Conservation (phyloP, 2,797 vertebrate genomes). For the Epinephelus awoara region DNA sequence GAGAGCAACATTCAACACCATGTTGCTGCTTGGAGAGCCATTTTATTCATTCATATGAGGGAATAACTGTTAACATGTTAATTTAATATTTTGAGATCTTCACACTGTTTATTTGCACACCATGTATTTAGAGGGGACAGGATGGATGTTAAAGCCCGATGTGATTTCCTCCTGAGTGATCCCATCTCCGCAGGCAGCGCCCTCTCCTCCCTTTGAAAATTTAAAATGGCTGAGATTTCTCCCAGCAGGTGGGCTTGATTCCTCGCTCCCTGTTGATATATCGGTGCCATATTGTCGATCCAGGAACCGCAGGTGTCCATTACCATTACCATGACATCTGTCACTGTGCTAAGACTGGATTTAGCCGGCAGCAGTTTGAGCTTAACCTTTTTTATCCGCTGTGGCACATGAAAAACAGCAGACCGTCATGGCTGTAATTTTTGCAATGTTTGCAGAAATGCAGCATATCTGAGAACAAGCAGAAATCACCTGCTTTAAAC, state of each 20-base stretch:
- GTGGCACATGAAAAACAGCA: slow-evolving; percentile 22
- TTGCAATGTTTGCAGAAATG: slow-evolving; percentile 4
- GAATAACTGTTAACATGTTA: not conserved
- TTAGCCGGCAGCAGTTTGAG: slow-evolving; percentile 44
- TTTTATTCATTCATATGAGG: not conserved
- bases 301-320: slow-evolving; percentile 48
- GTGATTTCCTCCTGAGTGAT: slow-evolving; percentile 35
- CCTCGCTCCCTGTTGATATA: slow-evolving; percentile 57
- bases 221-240: slow-evolving; percentile 68
- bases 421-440: not conserved
- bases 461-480: not conserved
- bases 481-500: not conserved
- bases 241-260: slow-evolving; percentile 51
- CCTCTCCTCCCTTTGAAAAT: slow-evolving; percentile 37
- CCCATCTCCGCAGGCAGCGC: slow-evolving; percentile 24
- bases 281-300: slow-evolving; percentile 44
- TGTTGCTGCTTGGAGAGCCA: not conserved
- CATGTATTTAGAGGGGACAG: slow-evolving; percentile 9
- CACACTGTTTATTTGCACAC: slow-evolving; percentile 18
- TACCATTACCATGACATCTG: slow-evolving; percentile 61
- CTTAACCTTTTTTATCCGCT: slow-evolving; percentile 36
- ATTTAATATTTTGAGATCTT: slow-evolving; percentile 2
- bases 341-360: slow-evolving; percentile 53
- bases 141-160: slow-evolving; percentile 22
- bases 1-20: no score